Conservation (phyloP, 2,113 vertebrate genomes). For the Siniperca chuatsi region DNA sequence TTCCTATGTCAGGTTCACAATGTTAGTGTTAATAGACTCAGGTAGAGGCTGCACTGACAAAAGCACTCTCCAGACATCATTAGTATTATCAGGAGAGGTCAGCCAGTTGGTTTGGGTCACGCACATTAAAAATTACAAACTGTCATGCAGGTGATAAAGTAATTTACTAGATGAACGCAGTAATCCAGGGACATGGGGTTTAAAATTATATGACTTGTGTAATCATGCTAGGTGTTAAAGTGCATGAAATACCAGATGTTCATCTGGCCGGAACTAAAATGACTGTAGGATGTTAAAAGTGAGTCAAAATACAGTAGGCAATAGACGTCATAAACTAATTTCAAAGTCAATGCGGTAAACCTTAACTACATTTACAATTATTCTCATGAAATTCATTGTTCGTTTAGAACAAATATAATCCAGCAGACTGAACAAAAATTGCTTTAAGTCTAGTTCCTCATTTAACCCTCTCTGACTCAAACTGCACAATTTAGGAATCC, state of each 20-base stretch:
- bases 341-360: too few relatives aligned
- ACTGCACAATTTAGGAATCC: too few relatives aligned
- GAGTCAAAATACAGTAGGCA: background rate
- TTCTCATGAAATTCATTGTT: background rate
- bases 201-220: slow-evolving; percentile 2
- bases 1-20: accelerated
- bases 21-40: background rate
- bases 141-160: background rate
- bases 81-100: slow-evolving; percentile 8
- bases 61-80: background rate
- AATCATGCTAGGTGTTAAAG: background rate
- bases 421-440: background rate
- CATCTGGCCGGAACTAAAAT: too few relatives aligned
- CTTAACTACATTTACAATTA: background rate
- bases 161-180: background rate
- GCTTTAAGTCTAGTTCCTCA: too few relatives aligned
- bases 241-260: background rate
- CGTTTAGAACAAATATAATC: background rate
- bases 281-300: background rate
- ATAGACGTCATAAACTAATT: too few relatives aligned
- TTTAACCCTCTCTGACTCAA: too few relatives aligned
- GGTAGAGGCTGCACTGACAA: background rate
- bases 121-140: slow-evolving; percentile 2
- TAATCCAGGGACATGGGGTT: background rate
- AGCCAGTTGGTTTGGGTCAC: background rate